Conservation (phyloP, 2,888 invertebrate genomes). For the Iphiclides podalirius region DNA sequence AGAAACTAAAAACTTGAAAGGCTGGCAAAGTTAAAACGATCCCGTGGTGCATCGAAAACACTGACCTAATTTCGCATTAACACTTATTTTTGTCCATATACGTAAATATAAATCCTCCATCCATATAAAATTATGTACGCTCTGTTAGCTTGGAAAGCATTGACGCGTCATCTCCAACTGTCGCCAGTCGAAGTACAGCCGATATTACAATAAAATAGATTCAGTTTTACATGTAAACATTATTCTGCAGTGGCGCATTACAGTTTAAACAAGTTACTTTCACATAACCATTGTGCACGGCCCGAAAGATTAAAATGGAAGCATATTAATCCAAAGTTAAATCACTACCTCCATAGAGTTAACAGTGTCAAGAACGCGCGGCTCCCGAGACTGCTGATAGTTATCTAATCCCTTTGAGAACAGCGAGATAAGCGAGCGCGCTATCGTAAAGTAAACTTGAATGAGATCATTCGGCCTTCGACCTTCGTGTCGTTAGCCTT, state of each 20-base stretch:
- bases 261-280: not conserved
- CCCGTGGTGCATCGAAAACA: not conserved
- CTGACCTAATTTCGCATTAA: no score
- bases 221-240: no score
- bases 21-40: not conserved
- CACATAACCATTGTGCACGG: not conserved
- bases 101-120: no score
- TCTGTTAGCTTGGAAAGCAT: no score
- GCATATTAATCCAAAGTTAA: not conserved
- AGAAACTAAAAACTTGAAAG: no score
- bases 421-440: conserved; percentile 15
- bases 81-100: no score
- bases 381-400: conserved; percentile 1
- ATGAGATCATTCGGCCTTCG: conserved; percentile 6
- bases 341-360: conserved; percentile 8
- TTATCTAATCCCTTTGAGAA: conserved; percentile 14
- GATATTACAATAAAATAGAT: no score
- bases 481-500: not conserved
- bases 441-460: conserved; percentile 6
- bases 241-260: not conserved
- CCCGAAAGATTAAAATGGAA: not conserved
- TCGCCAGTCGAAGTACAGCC: no score
- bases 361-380: not conserved
- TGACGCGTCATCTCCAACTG: no score
- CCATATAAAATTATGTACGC: no score